Conservation (phyloP, 2,888 invertebrate species). For the Homarus gammarus region DNA sequence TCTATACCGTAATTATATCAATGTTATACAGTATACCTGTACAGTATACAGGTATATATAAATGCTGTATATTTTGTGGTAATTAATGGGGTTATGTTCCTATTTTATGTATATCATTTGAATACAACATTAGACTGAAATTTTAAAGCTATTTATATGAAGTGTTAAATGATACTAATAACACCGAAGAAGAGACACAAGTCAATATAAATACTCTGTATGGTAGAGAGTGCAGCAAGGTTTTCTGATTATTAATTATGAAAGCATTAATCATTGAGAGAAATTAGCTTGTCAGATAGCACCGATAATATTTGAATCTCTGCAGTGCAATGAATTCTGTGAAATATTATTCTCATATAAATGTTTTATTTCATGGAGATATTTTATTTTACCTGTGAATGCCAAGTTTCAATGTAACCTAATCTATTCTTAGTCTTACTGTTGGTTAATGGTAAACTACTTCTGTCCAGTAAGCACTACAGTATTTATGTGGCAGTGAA, state of each 20-base stretch:
- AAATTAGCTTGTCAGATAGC: neutral
- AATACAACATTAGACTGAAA: constrained; percentile 34
- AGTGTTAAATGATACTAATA: constrained; percentile 26
- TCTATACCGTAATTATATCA: too few species aligned
- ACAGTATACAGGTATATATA: constrained; percentile 47
- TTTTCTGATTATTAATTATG: neutral
- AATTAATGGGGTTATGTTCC: constrained; percentile 3
- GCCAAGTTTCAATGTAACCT: neutral
- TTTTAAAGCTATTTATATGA: constrained; percentile 20
- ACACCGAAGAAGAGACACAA: constrained; percentile 43
- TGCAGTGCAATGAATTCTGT: constrained; percentile 24
- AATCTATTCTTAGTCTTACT: constrained; percentile 5
- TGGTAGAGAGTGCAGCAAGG: neutral
- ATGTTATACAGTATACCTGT: constrained; percentile 40
- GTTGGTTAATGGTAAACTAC: neutral
- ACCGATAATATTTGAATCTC: constrained; percentile 27
- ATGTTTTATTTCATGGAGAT: neutral
- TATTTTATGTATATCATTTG: constrained; percentile 54
- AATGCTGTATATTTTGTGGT: constrained; percentile 63
- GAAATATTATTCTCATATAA: neutral
- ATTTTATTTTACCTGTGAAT: constrained; percentile 4
- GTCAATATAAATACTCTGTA: too few species aligned
- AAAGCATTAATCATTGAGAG: neutral
- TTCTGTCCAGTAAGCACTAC: constrained; percentile 30
- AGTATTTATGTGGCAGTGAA: neutral